Base-by-base conservation (phyloP, 2,113 vertebrate genomes). In the Morone chrysops region DNA sequence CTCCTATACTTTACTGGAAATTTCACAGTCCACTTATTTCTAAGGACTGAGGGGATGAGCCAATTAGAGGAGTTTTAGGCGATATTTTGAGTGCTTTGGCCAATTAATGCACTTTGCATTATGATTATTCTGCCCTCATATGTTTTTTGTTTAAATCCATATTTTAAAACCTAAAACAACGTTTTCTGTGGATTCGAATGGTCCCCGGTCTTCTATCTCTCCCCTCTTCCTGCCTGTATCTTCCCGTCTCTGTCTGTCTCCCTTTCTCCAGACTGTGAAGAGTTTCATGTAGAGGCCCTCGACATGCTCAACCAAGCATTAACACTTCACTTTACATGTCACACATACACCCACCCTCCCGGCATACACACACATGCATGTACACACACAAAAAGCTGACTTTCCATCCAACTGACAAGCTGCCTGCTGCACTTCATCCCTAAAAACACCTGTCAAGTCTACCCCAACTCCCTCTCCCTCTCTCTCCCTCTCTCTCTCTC, bases 321-420 rank as follows among this genome's bases (percentile, higher is more conserved):
- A 84, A 83, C 80, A 71, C 66, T 87, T 81, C 80, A 80, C 70
- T 81, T 78, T 84, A 72, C 83, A 90, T 87, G 77, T 68, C 87
- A 83, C 67, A 57, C 61, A 75, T 4, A 50, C 72, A 67, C 70
- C 17, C 78, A 54, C 74, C 13, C 47, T 40, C 59, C 25, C 31
- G 60, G 54, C 48, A 75, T 4, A 45, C 75, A 73, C 70, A 12
- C 48, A 47, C 57, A 61, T 1, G 17, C 59, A 6, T 40, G 50
- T 12, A 61, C 84, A 53, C 74, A 81, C 81, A 78, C 38, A 80
- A n/a, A 72, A 65, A 56, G 48, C 61, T 47, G 73, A 79, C 77
- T 86, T 63, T 77, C 63, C 80, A 88, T 88, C 85, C 70, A 75
- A 57, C 74, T 90, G 92, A 88, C 90, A 91, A 88, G 82, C 90